Percentiles rank a stretch among this genome's conserved stretches.
Conservation (phyloP, 2,888 invertebrate species). For the Stegana nigrithorax region DNA sequence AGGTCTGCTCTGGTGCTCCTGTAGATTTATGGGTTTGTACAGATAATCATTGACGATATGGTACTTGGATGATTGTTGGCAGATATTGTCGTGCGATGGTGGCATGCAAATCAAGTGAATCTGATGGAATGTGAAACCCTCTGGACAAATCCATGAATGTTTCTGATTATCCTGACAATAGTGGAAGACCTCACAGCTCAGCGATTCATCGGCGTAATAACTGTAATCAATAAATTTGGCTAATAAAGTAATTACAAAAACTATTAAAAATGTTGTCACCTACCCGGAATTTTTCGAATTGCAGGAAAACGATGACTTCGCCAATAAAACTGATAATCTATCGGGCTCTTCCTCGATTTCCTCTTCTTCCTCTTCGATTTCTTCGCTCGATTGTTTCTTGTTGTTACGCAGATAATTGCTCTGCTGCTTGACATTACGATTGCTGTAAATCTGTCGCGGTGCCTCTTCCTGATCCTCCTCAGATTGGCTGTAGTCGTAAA, state of each 20-base stretch:
- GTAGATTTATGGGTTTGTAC: constrained; percentile 87
- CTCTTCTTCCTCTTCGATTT: constrained; percentile 79
- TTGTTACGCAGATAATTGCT: constrained; percentile 54
- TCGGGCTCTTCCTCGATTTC: constrained; percentile 88
- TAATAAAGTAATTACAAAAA: background rate
- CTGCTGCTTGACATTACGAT: constrained; percentile 60
- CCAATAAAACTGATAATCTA: constrained; percentile 80
- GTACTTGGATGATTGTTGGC: constrained; percentile 88
- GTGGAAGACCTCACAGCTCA: constrained; percentile 92
- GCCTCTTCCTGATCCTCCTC: constrained; percentile 67
- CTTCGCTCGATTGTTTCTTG: constrained; percentile 69
- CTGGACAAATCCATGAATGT: constrained; percentile 94
- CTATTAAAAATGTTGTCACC: background rate
- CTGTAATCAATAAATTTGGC: constrained; percentile 38
- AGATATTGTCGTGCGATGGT: constrained; percentile 88
- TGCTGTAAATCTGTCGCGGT: constrained; percentile 61
- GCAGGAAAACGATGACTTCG: constrained; percentile 87
- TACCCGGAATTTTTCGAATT: constrained; percentile 81
- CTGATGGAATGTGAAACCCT: constrained; percentile 80
- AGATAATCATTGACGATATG: constrained; percentile 94
- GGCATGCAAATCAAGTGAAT: constrained; percentile 95
- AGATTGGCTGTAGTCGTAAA: constrained; percentile 63
- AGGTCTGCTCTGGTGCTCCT: constrained; percentile 83
- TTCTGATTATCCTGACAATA: constrained; percentile 91
- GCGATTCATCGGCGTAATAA: constrained; percentile 90